Conservation (phyloP, 30 jellyfish, hydroid and myxozoan genomes). For the Calvadosia cruxmelitensis region DNA sequence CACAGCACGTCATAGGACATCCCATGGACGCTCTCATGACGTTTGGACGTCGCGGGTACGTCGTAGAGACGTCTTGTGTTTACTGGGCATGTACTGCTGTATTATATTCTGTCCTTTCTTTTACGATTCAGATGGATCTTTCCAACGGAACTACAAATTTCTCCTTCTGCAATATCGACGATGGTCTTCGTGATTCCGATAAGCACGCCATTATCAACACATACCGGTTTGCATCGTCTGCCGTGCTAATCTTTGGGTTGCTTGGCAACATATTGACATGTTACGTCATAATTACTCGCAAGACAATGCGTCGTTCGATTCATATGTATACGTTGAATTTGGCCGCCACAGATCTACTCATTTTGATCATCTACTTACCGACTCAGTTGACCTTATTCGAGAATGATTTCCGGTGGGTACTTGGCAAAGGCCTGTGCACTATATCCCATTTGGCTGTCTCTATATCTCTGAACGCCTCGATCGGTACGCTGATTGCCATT, state of each 20-base stretch:
- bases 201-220: background rate
- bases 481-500: slow-evolving; percentile 83
- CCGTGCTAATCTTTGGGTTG: slow-evolving; percentile 43
- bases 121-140: too few relatives aligned
- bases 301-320: slow-evolving; percentile 74
- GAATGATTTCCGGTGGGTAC: slow-evolving; percentile 57
- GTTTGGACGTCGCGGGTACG: too few relatives aligned
- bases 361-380: slow-evolving; percentile 57
- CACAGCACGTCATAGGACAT: too few relatives aligned
- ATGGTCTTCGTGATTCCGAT: background rate
- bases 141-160: too few relatives aligned
- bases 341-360: slow-evolving; percentile 63
- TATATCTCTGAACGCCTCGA: slow-evolving; percentile 50
- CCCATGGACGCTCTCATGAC: too few relatives aligned
- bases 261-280: slow-evolving; percentile 83
- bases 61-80: too few relatives aligned
- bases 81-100: too few relatives aligned
- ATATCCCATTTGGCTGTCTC: slow-evolving; percentile 40
- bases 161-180: too few relatives aligned
- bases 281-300: slow-evolving; percentile 46
- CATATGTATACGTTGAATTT: slow-evolving; percentile 81
- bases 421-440: slow-evolving; percentile 76
- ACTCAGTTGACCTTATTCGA: slow-evolving; percentile 64
- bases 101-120: too few relatives aligned
- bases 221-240: background rate